phyloP scores from a whole-genome alignment of 2,888 invertebrate genomes.

The Amitus sp. region DNA sequence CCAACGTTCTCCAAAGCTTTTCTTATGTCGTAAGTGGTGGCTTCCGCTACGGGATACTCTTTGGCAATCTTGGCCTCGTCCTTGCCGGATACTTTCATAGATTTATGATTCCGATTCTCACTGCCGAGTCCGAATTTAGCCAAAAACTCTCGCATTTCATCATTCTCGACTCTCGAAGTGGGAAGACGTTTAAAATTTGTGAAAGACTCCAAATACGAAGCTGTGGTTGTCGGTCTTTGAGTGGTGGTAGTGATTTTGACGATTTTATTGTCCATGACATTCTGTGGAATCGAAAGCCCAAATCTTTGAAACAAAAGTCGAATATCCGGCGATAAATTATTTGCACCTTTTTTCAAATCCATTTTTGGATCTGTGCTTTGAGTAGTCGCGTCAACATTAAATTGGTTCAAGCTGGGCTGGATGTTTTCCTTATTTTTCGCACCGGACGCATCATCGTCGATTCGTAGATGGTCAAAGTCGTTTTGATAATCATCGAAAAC shows the following conservation, averaged over 20 bases:
- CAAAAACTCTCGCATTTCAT: constrained; percentile 65
- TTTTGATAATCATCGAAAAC: constrained; percentile 18
- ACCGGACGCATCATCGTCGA: constrained; percentile 3
- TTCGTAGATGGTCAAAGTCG: constrained; percentile 5
- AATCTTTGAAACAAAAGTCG: constrained; percentile 58
- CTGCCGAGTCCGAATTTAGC: constrained; percentile 64
- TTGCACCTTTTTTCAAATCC: constrained; percentile 52
- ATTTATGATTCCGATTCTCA: constrained; percentile 50
- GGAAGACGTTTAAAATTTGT: constrained; percentile 66
- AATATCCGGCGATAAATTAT: constrained; percentile 58
- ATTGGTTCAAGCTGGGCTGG: constrained; percentile 31
- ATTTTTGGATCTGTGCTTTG: constrained; percentile 47
- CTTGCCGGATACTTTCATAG: constrained; percentile 44
- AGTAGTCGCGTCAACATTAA: constrained; percentile 28
- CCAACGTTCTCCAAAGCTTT: constrained; percentile 63
- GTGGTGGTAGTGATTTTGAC: constrained; percentile 38
- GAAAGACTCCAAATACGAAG: constrained; percentile 52
- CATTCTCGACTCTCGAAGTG: constrained; percentile 52
- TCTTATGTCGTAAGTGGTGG: constrained; percentile 60
- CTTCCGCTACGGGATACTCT: constrained; percentile 52
- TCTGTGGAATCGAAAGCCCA: constrained; percentile 51
- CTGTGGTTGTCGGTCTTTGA: constrained; percentile 40
- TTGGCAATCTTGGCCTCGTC: constrained; percentile 47
- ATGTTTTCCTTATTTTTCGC: background rate
- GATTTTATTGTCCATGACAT: constrained; percentile 14